A percentile compares a stretch with the other conserved stretches of the same genome.
Conservation (phyloP, 2,113 vertebrate genomes). For the Nyctereutes procyonoides region DNA sequence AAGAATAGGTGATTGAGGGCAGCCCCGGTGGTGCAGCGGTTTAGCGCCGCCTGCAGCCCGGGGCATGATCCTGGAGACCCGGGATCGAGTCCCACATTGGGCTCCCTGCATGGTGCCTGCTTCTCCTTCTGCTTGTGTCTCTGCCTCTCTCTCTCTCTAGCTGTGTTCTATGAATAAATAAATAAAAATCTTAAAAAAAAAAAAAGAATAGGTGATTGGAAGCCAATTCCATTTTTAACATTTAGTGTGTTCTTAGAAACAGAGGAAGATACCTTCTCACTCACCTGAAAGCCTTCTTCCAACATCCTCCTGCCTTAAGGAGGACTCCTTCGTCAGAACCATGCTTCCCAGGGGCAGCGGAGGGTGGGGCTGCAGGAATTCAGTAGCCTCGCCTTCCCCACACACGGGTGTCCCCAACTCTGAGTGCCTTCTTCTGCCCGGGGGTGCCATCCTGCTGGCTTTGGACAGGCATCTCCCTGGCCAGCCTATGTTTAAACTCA, state of each 20-base stretch:
- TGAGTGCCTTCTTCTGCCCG: neutral
- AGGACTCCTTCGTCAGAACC: neutral
- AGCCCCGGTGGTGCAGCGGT: no score
- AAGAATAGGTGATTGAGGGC: conserved; percentile 38
- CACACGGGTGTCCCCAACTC: neutral
- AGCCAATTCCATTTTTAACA: conserved; percentile 16
- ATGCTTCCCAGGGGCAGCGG: neutral
- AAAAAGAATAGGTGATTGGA: conserved; percentile 43
- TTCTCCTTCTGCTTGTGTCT: no score
- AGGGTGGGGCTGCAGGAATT: neutral
- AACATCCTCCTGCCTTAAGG: neutral
- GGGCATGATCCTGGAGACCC: no score
- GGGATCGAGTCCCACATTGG: no score
- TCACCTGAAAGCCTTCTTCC: neutral
- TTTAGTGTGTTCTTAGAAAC: neutral
- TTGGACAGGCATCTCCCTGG: neutral
- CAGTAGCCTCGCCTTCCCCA: neutral
- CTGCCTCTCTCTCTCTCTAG: no score
- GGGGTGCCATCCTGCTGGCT: neutral
- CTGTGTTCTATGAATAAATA: no score
- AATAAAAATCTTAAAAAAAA: no score
- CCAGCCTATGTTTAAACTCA: neutral
- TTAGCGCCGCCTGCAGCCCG: no score
- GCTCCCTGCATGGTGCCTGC: no score
- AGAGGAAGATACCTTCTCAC: neutral